Conservation (phyloP, 1,140 invertebrate species). For the Thrips palmi region DNA sequence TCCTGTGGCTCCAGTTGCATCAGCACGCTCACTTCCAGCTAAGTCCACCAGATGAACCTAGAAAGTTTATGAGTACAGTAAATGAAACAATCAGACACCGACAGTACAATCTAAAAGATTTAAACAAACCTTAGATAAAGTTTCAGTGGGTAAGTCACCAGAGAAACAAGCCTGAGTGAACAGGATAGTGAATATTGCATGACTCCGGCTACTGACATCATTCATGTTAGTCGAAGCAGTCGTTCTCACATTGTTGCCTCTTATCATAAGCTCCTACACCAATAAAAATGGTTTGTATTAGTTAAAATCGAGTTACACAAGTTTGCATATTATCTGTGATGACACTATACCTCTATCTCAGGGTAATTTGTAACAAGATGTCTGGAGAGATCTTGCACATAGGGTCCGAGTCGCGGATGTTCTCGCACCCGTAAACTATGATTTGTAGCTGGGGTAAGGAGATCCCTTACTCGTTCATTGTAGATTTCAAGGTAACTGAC, state of each 20-base stretch:
- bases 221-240: constrained; percentile 75
- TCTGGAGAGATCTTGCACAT: constrained; percentile 77
- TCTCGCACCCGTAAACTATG: constrained; percentile 72
- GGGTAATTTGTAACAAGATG: constrained; percentile 72
- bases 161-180: constrained; percentile 70
- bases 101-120: neutral
- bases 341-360: constrained; percentile 18
- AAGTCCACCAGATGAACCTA: constrained; percentile 75
- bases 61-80: too few species aligned
- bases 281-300: constrained; percentile 6
- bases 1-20: constrained; percentile 69
- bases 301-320: constrained; percentile 8
- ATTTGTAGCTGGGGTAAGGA: constrained; percentile 45
- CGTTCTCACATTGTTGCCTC: constrained; percentile 59
- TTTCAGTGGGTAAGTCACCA: constrained; percentile 66
- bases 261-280: constrained; percentile 47
- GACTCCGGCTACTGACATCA: constrained; percentile 75
- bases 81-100: neutral
- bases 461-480: constrained; percentile 77
- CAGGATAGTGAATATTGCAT: constrained; percentile 88
- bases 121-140: constrained; percentile 74
- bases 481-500: constrained; percentile 72
- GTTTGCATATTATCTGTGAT: neutral
- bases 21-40: constrained; percentile 75
- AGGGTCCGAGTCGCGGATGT: constrained; percentile 79